Conservation (phyloP, 2,797 vertebrate genomes). For the Coluber constrictor region DNA sequence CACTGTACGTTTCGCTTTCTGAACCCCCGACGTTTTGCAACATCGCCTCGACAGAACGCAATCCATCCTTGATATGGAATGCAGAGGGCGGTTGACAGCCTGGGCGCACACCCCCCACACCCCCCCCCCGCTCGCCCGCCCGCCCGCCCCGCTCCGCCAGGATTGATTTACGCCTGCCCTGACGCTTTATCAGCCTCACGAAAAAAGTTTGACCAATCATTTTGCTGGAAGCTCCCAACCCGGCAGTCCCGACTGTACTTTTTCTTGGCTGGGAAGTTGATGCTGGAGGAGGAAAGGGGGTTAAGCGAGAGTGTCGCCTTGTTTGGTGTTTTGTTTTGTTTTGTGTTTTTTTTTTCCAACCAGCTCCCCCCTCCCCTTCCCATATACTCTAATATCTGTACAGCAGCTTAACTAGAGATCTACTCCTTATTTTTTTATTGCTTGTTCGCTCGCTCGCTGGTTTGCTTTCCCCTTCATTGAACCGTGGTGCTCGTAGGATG, state of each 20-base stretch:
- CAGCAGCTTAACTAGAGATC: conserved; percentile 59
- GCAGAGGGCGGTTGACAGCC: conserved; percentile 75
- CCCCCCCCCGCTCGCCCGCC: background rate
- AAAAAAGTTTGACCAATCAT: conserved; percentile 97
- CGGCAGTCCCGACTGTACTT: conserved; percentile 85
- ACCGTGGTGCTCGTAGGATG: conserved; percentile 87
- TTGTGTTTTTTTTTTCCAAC: background rate
- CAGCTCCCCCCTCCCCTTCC: conserved; percentile 65
- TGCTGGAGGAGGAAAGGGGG: conserved; percentile 68
- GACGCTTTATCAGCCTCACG: conserved; percentile 92
- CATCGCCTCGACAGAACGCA: conserved; percentile 85
- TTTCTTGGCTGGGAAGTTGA: conserved; percentile 86
- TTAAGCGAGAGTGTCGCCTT: conserved; percentile 72
- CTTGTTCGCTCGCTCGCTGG: conserved; percentile 7
- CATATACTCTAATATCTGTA: conserved; percentile 59
- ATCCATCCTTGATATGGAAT: conserved; percentile 84
- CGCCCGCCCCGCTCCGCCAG: conserved; percentile 71
- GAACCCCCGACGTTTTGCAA: conserved; percentile 78
- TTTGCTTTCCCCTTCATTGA: conserved; percentile 78
- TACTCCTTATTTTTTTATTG: background rate
- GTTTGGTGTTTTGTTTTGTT: background rate
- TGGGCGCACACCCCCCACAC: conserved; percentile 51
- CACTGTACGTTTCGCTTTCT: conserved; percentile 63
- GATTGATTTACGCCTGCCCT: conserved; percentile 91
- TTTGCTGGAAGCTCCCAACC: conserved; percentile 83